These are phyloP conservation scores for Anser cygnoides DNA, from an alignment of 2,113 vertebrate genomes.

Conservation along the genomic window DNA sequence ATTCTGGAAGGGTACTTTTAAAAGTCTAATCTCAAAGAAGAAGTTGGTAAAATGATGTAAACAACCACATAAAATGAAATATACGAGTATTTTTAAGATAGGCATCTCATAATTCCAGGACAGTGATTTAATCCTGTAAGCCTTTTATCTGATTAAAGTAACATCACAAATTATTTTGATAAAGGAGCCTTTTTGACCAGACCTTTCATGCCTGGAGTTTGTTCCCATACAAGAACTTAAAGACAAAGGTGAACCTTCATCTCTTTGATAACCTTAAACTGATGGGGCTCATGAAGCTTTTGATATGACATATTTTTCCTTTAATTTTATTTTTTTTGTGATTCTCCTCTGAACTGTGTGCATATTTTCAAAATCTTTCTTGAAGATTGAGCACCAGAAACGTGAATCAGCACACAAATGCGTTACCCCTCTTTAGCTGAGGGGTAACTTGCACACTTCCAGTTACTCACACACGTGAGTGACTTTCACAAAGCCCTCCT, in stretches of 20 bases:
- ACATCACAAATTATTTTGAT: neutral
- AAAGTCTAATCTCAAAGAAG: neutral
- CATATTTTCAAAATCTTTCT: neutral
- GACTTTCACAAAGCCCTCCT: neutral
- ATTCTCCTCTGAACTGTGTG: neutral
- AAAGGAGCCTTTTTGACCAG: conserved; percentile 1
- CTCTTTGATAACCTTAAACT: neutral
- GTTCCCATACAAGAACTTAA: neutral
- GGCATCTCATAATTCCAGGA: neutral
- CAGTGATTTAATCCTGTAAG: neutral
- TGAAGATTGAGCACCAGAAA: neutral
- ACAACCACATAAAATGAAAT: conserved; percentile 14
- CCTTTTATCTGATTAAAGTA: neutral
- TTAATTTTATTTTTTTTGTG: neutral
- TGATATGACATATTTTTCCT: neutral
- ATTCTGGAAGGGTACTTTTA: neutral
- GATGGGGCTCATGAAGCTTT: neutral
- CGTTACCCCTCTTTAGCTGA: neutral
- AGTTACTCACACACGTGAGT: neutral
- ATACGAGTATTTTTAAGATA: neutral
- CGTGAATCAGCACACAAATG: neutral
- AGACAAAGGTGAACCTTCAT: neutral
- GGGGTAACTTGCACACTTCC: neutral
- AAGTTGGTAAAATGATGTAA: neutral
- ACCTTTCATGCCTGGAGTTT: neutral